Percentiles rank a stretch among this genome's conserved stretches.
Conservation (phyloP, 2,113 vertebrate species). For the Bucco capensis region DNA sequence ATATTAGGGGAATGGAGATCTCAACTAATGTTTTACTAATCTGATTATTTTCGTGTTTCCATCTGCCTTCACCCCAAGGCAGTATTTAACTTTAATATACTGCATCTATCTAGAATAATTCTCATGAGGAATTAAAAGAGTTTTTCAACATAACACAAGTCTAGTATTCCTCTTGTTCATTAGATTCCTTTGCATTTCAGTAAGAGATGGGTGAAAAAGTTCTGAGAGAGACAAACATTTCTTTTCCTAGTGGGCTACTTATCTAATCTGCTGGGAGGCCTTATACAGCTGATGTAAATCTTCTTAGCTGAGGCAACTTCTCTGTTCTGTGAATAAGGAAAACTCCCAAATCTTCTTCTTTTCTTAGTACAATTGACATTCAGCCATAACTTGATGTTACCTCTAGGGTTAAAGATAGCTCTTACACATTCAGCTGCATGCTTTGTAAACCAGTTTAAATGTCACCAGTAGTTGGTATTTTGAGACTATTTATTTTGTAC, state of each 20-base stretch:
- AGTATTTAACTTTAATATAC: not conserved
- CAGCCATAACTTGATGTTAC: not conserved
- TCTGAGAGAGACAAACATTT: not conserved
- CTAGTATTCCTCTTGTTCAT: not conserved
- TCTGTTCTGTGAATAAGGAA: not conserved
- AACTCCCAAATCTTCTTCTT: not conserved
- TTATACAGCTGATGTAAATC: not conserved
- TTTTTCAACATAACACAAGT: not conserved
- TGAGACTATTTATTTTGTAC: not conserved
- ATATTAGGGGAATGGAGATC: not conserved
- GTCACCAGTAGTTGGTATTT: not conserved
- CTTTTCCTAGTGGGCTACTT: not conserved
- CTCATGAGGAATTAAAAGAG: not conserved
- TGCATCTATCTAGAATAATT: not conserved
- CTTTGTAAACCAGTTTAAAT: not conserved
- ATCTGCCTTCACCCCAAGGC: not conserved
- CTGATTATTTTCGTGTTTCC: not conserved
- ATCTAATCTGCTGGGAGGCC: not conserved
- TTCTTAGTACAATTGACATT: not conserved
- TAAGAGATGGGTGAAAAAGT: not conserved
- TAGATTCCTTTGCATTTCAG: not conserved
- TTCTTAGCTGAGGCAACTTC: not conserved
- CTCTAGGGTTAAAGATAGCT: not conserved
- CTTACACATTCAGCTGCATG: accelerated
- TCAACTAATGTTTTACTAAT: not conserved